Percentiles rank a stretch among this genome's conserved stretches.
Conservation (phyloP, 2,113 vertebrate genomes). For the Myxocyprinus asiaticus region DNA sequence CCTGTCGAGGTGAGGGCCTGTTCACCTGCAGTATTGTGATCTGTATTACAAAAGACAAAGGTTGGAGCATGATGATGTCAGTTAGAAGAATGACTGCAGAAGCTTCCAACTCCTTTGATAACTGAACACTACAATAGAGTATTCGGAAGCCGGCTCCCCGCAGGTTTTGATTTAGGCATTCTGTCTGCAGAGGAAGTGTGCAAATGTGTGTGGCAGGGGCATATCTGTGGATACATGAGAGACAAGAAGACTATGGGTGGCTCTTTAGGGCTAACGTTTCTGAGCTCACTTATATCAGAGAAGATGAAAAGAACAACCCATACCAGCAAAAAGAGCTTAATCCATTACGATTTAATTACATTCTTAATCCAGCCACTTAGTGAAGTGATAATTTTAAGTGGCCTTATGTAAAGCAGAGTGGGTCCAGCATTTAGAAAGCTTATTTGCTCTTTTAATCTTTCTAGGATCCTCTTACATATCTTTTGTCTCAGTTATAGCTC, state of each 20-base stretch:
- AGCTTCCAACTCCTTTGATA: constrained; percentile 31
- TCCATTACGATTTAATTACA: not conserved
- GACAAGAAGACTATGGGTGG: constrained; percentile 28
- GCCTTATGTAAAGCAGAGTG: constrained; percentile 47
- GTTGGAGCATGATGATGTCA: not conserved
- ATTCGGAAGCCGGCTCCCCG: constrained; percentile 37
- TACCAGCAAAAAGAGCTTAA: constrained; percentile 28
- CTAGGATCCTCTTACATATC: no score
- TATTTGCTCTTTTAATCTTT: not conserved
- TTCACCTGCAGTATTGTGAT: not conserved
- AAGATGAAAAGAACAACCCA: constrained; percentile 35
- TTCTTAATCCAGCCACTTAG: constrained; percentile 34
- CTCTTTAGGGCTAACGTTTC: no score
- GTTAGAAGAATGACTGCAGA: not conserved
- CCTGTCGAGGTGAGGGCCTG: constrained; percentile 76
- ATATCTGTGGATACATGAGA: constrained; percentile 15
- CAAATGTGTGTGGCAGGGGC: not conserved
- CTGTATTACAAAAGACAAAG: not conserved
- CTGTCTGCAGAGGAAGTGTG: constrained; percentile 5
- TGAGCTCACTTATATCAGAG: not conserved
- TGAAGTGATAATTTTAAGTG: constrained; percentile 54
- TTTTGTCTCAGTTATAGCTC: no score
- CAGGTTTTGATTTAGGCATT: constrained; percentile 37
- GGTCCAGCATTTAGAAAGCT: not conserved
- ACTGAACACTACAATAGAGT: constrained; percentile 27